These are phyloP conservation scores for Tenualosa ilisha DNA, from an alignment of 2,797 vertebrate genomes.

Conservation along the genomic window DNA sequence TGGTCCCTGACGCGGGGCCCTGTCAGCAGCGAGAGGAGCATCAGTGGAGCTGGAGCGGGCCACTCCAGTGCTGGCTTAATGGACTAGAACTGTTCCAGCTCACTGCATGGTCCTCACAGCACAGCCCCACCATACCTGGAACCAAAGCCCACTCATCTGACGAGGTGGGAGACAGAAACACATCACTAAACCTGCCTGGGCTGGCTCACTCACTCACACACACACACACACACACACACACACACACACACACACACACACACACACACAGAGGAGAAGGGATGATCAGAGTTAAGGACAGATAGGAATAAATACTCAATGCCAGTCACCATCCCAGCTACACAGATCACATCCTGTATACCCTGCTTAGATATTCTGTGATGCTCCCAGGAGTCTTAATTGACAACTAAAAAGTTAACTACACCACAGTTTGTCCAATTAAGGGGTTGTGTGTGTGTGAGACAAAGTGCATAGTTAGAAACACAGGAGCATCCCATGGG, in stretches of 20 bases:
- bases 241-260: neutral
- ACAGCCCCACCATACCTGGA: constrained; percentile 10
- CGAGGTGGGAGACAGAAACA: neutral
- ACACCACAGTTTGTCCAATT: too few species aligned
- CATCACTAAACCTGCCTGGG: neutral
- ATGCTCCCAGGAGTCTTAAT: neutral
- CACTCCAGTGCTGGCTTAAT: constrained; percentile 49
- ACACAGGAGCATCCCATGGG: too few species aligned
- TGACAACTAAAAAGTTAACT: too few species aligned
- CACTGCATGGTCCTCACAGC: constrained; percentile 33
- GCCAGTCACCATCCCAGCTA: neutral
- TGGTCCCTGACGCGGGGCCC: neutral
- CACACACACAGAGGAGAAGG: too few species aligned
- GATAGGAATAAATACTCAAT: neutral
- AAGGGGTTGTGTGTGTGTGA: too few species aligned
- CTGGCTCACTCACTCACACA: neutral
- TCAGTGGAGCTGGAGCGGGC: neutral
- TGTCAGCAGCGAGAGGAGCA: neutral
- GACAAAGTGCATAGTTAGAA: too few species aligned
- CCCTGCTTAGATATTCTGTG: neutral
- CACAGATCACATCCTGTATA: neutral
- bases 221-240: neutral
- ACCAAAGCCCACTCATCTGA: constrained; percentile 21
- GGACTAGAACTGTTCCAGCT: constrained; percentile 54
- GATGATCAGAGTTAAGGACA: neutral